Evolutionary conservation across 2,797 vertebrate genomes (phyloP), one percentile per base, ranked within the genome.

Genomic region (Aeoliscus strigatus): DNA sequence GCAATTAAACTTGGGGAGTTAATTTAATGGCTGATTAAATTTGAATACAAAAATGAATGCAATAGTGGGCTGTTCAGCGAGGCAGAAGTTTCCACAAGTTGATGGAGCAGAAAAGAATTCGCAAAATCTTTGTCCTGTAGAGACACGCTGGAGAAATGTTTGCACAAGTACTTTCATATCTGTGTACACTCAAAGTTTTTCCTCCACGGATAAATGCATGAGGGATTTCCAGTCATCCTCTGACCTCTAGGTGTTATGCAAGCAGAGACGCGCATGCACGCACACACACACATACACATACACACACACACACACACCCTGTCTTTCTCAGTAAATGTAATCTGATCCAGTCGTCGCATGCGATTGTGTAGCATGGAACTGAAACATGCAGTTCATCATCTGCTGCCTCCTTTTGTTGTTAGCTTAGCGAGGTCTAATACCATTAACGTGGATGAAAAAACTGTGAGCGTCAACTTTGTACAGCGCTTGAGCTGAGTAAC

Each of bases 361-460:
- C 44, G 44, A 78, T 44, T 39, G 38, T 25, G 40, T 31, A 39
- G 13, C 30, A 46, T 48, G 5, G 30, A 49, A 45, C 51, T 69
- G 73, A 73, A 63, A 56, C 45, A 47, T 12, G 56, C 54, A 70
- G 68, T 78, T 79, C 52, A 79, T 80, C 67, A 84, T 67, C 60
- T 34, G 27, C 44, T 18, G 6, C 39, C 48, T 41, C 39, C 48
- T 60, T 31, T 51, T 40, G 11, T 44, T 55, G 63, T 74, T 72
- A 77, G 76, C 68, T 70, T 69, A 73, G 60, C 35, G 42, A 50
- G 45, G 61, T 46, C 47, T 52, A 73, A 77, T 74, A 45, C 60
- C 51, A 67, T 83, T 77, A 70, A 54, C 76, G 62, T 32, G 61
- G 46, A 79, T 82, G 69, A n/a, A 73, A 75, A 77, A 78, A 72